Base-by-base conservation (phyloP, 1,140 invertebrate species). In the Stenopsyche tienmushanensis region DNA sequence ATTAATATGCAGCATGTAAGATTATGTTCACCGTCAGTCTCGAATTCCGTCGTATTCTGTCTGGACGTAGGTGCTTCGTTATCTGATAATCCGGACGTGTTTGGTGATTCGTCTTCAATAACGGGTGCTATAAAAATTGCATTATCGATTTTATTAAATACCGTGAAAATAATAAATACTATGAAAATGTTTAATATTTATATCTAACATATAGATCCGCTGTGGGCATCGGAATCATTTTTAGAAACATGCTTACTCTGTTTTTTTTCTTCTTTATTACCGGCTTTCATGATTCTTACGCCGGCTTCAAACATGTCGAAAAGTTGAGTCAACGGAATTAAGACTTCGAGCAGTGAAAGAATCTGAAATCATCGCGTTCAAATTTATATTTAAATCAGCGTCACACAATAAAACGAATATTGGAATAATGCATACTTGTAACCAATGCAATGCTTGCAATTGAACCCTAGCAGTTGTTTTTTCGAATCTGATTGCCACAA, bases 1-100 rank as follows among this genome's bases (percentile, higher is more conserved):
- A 98, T 98, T 1, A 98, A 84, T 66, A 98, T 93, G 76, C 94
- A 97, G 73, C 96, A 97, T 2, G 92, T 92, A 5, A 98, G 80
- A 75, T 92, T 92, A 26, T 91, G 81, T 71, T 90, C 89, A 17
- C 84, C 80, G 67, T 88, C 85, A 0, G 83, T 84, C 25, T 83
- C 82, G 66, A 86, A 86, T 73, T 86, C 83, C 18, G 81, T 82
- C n/a, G 65, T 71, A 39, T 71, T 68, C 68, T 83, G 84, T 54
- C 82, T 78, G n/a, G 80, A 81, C 1, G 81, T 82, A 9, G 83
- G 83, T 0, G 80, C 82, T 76, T 89, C 83, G 66, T 90, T 89
- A 71, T 90, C 89, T 0, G 89, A 89, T 50, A 90, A 79, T 21
- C 83, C 83, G 2, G 88, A 90, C 2, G 86, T 87, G 64, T 87